Base-by-base conservation (phyloP, 2,888 invertebrate genomes). In the Girardia tigrina region DNA sequence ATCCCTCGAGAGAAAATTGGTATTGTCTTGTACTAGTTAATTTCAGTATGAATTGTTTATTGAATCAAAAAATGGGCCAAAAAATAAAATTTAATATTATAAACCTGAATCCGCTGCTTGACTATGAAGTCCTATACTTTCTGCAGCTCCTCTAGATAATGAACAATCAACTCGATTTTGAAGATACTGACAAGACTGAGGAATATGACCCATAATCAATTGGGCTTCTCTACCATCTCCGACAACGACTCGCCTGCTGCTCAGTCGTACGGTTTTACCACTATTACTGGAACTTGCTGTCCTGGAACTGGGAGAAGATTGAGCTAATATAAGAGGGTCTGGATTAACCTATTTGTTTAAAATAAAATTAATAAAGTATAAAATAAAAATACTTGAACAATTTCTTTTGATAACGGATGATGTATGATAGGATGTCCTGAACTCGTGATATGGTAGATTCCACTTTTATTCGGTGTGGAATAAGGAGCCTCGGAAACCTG, bases 81-180 rank as follows among this genome's bases (percentile, higher is more conserved):
- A n/a, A n/a, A n/a, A n/a, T n/a, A n/a, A n/a, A n/a, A n/a, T n/a
- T n/a, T n/a, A n/a, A n/a, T n/a, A n/a, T n/a, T n/a, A n/a, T n/a
- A n/a, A n/a, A 74, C 74, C 74, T 4, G 74, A 74, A 74, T 74
- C 74, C 6, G 74, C 74, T 26, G 74, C 74, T 26, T 74, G 74
- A 42, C 56, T 74, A 20, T 69, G 74, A 42, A 74, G 26, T 4
- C 42, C 56, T 1, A 74, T 69, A 23, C 74, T 42, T 27, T 74
- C 56, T 42, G 56, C 74, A 8, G 74, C 74, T 56, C 56, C 56
- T 26, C 56, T 42, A 23, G 74, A 26, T 20, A 74, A 28, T 16
- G 42, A 56, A 26, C 42, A 56, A n/a, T 74, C 74, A 42, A 74
- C 56, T 26, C 74, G 69, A n/a, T 69, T 69, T 28, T 74, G 74